Conservation (phyloP, 2,797 vertebrate genomes). For the Rhinichthys osculus region DNA sequence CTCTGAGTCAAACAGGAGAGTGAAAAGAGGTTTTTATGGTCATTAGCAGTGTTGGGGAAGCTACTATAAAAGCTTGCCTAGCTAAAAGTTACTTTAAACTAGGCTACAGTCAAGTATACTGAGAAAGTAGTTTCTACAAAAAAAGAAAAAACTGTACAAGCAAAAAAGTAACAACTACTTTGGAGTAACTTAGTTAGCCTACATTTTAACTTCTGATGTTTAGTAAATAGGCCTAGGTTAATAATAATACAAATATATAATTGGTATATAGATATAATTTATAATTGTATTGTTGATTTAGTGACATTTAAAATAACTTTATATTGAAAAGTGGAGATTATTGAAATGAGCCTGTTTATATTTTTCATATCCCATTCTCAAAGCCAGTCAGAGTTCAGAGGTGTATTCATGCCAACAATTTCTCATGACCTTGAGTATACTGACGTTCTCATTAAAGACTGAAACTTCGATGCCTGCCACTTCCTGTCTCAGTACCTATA, state of each 20-base stretch:
- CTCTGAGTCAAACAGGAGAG: background rate
- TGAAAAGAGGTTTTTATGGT: conserved; percentile 18
- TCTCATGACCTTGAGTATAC: conserved; percentile 57
- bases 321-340: too few species aligned
- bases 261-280: too few species aligned
- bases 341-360: background rate
- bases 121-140: background rate
- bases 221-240: background rate
- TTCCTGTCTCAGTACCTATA: conserved; percentile 57
- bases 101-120: background rate
- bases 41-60: background rate
- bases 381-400: conserved; percentile 23
- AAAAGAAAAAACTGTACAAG: background rate
- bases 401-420: conserved; percentile 39
- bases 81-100: background rate
- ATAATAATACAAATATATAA: too few species aligned
- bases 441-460: conserved; percentile 49
- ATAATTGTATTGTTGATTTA: too few species aligned
- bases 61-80: background rate
- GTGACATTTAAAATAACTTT: too few species aligned
- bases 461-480: conserved; percentile 54
- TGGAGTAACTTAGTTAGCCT: background rate
- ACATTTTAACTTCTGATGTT: background rate
- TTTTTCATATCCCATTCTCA: conserved; percentile 1
- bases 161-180: background rate